Conservation (phyloP, 64 coral and sea anemone genomes). For the Montipora cactus region DNA sequence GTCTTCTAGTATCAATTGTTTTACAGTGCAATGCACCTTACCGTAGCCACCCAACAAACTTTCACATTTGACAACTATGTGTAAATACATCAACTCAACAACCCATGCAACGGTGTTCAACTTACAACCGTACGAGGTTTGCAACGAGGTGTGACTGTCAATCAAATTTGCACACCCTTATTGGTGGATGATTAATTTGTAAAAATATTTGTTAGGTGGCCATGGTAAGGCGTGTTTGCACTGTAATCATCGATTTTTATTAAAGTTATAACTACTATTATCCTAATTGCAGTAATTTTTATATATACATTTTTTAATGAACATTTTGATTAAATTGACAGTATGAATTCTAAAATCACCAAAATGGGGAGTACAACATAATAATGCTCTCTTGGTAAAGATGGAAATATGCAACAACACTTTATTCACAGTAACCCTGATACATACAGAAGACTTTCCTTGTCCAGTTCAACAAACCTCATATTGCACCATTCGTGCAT, state of each 20-base stretch:
- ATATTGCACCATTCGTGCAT: background rate
- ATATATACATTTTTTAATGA: constrained; percentile 1
- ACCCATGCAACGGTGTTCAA: too few species aligned
- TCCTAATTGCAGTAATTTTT: background rate
- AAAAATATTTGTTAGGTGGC: too few species aligned
- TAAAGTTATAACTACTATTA: too few species aligned
- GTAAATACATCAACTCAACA: too few species aligned
- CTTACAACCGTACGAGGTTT: too few species aligned
- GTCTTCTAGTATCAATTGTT: background rate
- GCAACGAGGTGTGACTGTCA: background rate
- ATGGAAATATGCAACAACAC: background rate
- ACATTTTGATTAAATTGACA: background rate
- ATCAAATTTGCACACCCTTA: too few species aligned
- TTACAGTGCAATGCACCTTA: too few species aligned
- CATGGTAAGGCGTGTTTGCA: too few species aligned
- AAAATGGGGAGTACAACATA: background rate
- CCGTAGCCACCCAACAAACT: too few species aligned
- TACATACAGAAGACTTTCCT: background rate
- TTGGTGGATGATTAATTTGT: too few species aligned
- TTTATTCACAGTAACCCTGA: background rate
- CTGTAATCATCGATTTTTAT: too few species aligned
- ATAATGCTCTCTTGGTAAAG: background rate
- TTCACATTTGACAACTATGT: too few species aligned
- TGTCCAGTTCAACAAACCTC: background rate
- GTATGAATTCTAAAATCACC: background rate